These are phyloP conservation scores for Nomada fucata DNA, from an alignment of 2,888 invertebrate species.

Conservation along the genomic window DNA sequence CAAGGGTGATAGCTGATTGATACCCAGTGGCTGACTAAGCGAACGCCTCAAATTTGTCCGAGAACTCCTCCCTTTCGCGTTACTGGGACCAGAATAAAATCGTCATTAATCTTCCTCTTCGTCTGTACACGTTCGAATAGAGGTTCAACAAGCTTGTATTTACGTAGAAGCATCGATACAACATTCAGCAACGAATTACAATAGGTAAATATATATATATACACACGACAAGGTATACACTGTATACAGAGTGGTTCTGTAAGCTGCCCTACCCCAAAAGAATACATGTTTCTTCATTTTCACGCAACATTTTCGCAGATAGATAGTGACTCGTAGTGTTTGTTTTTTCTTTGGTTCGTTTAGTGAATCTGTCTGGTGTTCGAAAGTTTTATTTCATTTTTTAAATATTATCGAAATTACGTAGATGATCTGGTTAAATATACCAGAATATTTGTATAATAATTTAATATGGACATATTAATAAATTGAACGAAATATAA, in stretches of 20 bases:
- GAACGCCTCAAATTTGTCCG: conserved; percentile 86
- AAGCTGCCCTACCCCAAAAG: conserved; percentile 20
- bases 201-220: conserved; percentile 65
- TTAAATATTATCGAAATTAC: too few species aligned
- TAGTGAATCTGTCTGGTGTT: too few species aligned
- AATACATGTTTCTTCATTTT: conserved; percentile 3
- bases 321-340: not conserved
- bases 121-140: conserved; percentile 49
- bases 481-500: too few species aligned
- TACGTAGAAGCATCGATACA: conserved; percentile 79
- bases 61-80: conserved; percentile 83
- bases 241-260: conserved; percentile 67
- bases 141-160: conserved; percentile 76
- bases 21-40: conserved; percentile 89
- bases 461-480: too few species aligned
- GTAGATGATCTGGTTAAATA: too few species aligned
- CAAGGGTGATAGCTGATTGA: conserved; percentile 86
- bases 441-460: too few species aligned
- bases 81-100: conserved; percentile 76
- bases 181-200: conserved; percentile 82
- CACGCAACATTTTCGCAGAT: not conserved
- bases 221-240: conserved; percentile 58
- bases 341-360: not conserved
- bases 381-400: too few species aligned
- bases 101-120: conserved; percentile 44